A percentile compares a stretch with the other conserved stretches of the same genome.
Evolutionary conservation across 2,797 vertebrate species (phyloP).

Genomic region (Hoplostethus atlanticus): DNA sequence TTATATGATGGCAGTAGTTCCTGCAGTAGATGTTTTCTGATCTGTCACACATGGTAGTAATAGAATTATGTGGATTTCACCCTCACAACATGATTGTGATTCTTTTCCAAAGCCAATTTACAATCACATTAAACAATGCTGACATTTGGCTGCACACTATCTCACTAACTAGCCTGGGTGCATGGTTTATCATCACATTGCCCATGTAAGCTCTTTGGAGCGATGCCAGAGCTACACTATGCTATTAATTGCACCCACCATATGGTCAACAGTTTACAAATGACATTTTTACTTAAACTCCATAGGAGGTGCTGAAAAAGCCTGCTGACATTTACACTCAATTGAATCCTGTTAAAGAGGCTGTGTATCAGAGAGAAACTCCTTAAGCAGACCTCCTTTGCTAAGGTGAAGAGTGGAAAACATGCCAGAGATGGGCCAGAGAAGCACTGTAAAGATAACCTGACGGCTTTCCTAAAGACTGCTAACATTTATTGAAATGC

Average conservation of each 20-base stretch:
- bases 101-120: background rate
- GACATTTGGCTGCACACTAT: conserved; percentile 1
- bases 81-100: background rate
- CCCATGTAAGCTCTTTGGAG: conserved; percentile 55
- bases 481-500: conserved; percentile 32
- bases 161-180: conserved; percentile 17
- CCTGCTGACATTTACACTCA: conserved; percentile 74
- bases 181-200: conserved; percentile 42
- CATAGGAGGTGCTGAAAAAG: conserved; percentile 61
- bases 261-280: conserved; percentile 69
- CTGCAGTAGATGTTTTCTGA: background rate
- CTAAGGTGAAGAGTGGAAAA: conserved; percentile 35
- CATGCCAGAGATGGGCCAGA: conserved; percentile 47
- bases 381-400: conserved; percentile 60
- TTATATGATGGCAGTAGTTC: background rate
- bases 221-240: conserved; percentile 58
- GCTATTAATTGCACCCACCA: conserved; percentile 70
- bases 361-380: conserved; percentile 39
- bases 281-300: conserved; percentile 71
- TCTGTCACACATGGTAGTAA: background rate
- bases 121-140: conserved; percentile 2
- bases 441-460: conserved; percentile 34
- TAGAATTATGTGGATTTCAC: background rate
- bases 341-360: conserved; percentile 51
- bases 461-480: conserved; percentile 28